phyloP scores from a whole-genome alignment of 1,140 invertebrate genomes.

The Batillaria attramentaria region DNA sequence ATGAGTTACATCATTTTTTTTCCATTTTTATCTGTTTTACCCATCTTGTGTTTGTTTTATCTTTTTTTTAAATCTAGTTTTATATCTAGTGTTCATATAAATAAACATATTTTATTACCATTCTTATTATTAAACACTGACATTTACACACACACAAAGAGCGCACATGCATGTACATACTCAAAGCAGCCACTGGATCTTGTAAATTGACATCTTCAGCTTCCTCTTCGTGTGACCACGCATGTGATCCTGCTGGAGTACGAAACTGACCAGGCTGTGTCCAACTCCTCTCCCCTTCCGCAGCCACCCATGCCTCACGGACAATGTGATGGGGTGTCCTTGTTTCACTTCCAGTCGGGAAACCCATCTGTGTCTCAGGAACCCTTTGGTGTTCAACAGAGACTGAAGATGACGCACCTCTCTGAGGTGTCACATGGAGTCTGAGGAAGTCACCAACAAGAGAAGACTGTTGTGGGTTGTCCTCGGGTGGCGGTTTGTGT shows the following conservation, averaged over 20 bases:
- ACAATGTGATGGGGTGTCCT: not conserved
- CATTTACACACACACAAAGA: not conserved
- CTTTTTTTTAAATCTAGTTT: not conserved
- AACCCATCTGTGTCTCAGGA: not conserved
- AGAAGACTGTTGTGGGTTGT: not conserved
- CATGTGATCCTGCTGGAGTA: no score
- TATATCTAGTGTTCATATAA: not conserved
- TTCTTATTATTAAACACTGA: not conserved
- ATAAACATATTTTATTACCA: not conserved
- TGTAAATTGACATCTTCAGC: not conserved
- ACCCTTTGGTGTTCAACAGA: not conserved
- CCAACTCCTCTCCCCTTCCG: not conserved
- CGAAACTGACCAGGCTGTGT: not conserved
- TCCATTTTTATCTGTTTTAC: no score
- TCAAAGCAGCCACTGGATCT: not conserved
- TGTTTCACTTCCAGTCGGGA: no score
- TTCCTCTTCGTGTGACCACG: not conserved
- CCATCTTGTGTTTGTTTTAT: no score
- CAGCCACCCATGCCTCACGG: not conserved
- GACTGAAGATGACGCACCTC: not conserved
- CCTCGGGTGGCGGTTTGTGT: not conserved
- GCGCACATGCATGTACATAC: not conserved
- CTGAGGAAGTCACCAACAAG: not conserved
- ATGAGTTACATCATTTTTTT: no score
- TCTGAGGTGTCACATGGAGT: no score